These are phyloP conservation scores for Lepidiolamprologus cunningtoni DNA, from an alignment of 2,113 vertebrate species.

Conservation along the genomic window DNA sequence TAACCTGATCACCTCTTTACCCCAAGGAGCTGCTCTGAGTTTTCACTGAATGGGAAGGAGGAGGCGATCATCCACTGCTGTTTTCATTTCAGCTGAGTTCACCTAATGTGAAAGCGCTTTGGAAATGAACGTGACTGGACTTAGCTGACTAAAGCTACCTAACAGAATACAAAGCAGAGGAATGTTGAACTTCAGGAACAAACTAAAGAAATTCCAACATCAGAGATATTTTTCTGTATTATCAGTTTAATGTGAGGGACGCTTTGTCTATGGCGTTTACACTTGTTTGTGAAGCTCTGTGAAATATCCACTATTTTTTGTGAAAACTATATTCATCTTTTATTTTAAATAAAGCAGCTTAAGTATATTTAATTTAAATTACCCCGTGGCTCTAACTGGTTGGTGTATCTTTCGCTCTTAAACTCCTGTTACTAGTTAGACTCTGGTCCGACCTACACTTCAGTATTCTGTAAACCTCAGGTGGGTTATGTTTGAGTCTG, in stretches of 20 bases:
- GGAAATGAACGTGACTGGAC: not conserved
- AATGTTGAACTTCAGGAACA: not conserved
- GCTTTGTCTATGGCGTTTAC: not conserved
- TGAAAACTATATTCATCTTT: not conserved
- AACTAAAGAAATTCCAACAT: not conserved
- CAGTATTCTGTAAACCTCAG: not conserved
- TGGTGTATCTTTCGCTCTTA: fast-evolving
- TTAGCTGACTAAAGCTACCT: not conserved
- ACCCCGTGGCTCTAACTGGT: not conserved
- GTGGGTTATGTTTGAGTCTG: not conserved
- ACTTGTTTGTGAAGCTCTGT: not conserved
- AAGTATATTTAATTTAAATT: not conserved
- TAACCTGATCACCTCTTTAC: not conserved
- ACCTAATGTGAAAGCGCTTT: not conserved
- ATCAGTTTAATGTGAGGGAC: not conserved
- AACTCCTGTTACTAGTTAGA: not conserved
- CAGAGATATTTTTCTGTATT: not conserved
- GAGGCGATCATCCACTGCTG: not conserved
- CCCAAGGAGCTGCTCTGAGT: not conserved
- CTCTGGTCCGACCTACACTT: not conserved
- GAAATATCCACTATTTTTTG: not conserved
- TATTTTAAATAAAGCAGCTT: not conserved
- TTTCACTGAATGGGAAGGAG: not conserved
- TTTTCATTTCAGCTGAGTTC: not conserved
- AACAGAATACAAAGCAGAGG: not conserved